phyloP scores from a whole-genome alignment of 2,888 invertebrate species.

The Rhingia campestris region DNA sequence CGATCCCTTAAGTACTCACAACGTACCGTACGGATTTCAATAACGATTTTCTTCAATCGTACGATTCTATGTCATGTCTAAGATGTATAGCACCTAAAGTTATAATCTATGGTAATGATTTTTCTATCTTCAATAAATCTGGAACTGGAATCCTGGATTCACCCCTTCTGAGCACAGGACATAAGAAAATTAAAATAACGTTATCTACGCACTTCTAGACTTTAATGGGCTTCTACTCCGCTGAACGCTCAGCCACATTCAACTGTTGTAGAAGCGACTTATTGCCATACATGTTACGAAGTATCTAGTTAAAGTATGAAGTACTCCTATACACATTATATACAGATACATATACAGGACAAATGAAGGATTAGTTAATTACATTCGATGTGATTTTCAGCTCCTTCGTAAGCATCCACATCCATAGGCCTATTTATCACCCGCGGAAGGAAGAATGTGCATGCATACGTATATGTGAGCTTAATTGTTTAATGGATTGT shows the following conservation, averaged over 20 bases:
- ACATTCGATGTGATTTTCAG: slow-evolving; percentile 56
- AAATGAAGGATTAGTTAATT: slow-evolving; percentile 49
- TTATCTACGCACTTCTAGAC: slow-evolving; percentile 55
- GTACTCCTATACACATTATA: neutral
- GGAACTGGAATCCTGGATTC: neutral
- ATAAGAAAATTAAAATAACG: slow-evolving; percentile 64
- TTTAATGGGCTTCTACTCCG: slow-evolving; percentile 50
- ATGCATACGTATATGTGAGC: slow-evolving; percentile 26
- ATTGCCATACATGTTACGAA: slow-evolving; percentile 9
- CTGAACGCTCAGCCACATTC: slow-evolving; percentile 20
- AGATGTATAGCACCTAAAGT: slow-evolving; percentile 11
- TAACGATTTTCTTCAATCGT: neutral
- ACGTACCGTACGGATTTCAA: slow-evolving; percentile 1
- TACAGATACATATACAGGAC: slow-evolving; percentile 3
- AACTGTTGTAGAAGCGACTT: neutral
- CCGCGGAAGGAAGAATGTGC: slow-evolving; percentile 32
- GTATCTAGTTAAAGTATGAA: neutral
- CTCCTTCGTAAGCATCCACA: neutral
- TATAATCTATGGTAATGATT: slow-evolving; percentile 37
- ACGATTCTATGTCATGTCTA: neutral
- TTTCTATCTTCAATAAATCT: neutral
- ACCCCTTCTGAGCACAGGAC: slow-evolving; percentile 34
- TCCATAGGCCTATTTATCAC: slow-evolving; percentile 42
- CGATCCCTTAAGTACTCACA: too few species aligned
- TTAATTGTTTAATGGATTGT: slow-evolving; percentile 72